These are phyloP conservation scores for Panagrolaimus sp. DNA, from an alignment of 1,140 invertebrate genomes.

Conservation along the genomic window DNA sequence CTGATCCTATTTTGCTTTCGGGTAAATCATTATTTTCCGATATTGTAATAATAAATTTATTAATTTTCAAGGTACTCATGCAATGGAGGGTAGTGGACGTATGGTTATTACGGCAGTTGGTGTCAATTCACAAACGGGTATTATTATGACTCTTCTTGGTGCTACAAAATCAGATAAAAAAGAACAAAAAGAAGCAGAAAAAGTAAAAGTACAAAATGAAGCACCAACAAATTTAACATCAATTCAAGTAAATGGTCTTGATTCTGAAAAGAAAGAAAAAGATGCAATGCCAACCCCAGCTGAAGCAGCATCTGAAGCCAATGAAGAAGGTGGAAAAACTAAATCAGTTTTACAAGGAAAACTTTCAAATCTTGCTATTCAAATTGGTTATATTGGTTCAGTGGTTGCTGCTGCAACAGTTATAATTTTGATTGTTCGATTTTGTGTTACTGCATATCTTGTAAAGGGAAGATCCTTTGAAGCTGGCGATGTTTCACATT, in stretches of 20 bases:
- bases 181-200: conserved; percentile 20
- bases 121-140: conserved; percentile 58
- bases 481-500: conserved; percentile 40
- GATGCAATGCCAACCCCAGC: not conserved
- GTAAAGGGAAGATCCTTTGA: conserved; percentile 44
- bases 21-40: conserved; percentile 26
- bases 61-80: conserved; percentile 46
- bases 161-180: conserved; percentile 58
- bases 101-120: conserved; percentile 58
- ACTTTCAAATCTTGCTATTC: conserved; percentile 58
- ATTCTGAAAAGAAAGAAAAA: not conserved
- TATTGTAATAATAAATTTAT: not conserved
- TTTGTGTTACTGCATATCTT: conserved; percentile 43
- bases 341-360: conserved; percentile 50
- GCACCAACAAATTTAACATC: not conserved
- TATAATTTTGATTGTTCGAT: conserved; percentile 49
- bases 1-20: conserved; percentile 54
- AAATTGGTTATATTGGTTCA: conserved; percentile 58
- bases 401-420: conserved; percentile 45
- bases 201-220: conserved; percentile 17
- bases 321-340: conserved; percentile 37
- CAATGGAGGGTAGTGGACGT: conserved; percentile 58
- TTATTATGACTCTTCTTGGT: conserved; percentile 56
- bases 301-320: conserved; percentile 17
- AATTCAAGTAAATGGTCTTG: conserved; percentile 13